Conservation (phyloP, 2,797 vertebrate species). For the Enteromius unitaeniatus region DNA sequence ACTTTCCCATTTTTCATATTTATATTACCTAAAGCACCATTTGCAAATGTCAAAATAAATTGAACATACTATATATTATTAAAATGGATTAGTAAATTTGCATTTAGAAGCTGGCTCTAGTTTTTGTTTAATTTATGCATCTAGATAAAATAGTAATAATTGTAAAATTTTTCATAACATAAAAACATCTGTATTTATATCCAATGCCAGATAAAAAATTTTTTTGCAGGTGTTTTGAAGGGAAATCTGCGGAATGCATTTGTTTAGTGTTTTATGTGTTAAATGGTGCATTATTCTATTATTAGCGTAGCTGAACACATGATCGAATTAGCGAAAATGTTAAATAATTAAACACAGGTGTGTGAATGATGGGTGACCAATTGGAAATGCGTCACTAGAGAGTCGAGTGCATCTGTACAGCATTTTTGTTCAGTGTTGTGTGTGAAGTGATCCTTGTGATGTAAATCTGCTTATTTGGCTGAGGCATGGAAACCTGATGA, state of each 20-base stretch:
- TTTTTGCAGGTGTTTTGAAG: background rate
- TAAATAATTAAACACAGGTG: background rate
- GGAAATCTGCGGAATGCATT: background rate
- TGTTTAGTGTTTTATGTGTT: background rate
- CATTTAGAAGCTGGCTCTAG: background rate
- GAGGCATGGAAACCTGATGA: constrained; percentile 34
- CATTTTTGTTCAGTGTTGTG: background rate
- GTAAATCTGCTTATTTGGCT: constrained; percentile 32
- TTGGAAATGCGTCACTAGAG: background rate
- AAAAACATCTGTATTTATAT: background rate
- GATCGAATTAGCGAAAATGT: background rate
- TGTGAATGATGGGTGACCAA: background rate
- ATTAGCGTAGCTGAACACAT: background rate
- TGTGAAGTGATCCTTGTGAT: background rate
- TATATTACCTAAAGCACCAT: background rate
- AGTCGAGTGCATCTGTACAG: background rate
- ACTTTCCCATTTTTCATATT: background rate
- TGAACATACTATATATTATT: background rate
- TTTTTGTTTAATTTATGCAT: background rate
- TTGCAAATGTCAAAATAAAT: background rate
- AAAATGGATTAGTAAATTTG: background rate
- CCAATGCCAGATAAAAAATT: background rate
- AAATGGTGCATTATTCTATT: background rate
- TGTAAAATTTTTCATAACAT: background rate
- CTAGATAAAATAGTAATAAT: background rate